A percentile compares a stretch with the other conserved stretches of the same genome.
phyloP scores from a whole-genome alignment of 2,888 invertebrate species.

The Caradrina kadenii region DNA sequence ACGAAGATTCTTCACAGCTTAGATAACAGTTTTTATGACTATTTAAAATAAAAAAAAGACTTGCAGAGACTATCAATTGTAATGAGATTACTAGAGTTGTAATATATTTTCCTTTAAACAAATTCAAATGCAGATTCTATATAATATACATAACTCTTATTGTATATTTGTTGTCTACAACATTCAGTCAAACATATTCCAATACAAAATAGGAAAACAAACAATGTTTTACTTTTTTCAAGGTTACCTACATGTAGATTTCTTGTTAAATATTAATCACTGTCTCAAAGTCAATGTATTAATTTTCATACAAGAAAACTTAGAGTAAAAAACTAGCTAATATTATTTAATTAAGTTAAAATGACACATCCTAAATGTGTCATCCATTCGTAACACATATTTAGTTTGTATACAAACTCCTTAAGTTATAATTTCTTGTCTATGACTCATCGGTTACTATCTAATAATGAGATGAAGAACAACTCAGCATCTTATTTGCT shows the following conservation, averaged over 20 bases:
- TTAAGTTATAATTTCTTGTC: not conserved
- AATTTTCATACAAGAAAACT: conserved; percentile 7
- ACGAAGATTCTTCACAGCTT: conserved; percentile 14
- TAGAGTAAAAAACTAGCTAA: not conserved
- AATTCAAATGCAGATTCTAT: not conserved
- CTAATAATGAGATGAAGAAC: conserved; percentile 10
- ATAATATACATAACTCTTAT: not conserved
- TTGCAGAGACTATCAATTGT: not conserved
- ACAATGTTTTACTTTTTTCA: not conserved
- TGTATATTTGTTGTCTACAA: not conserved
- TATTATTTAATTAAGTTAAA: not conserved
- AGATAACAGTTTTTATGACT: conserved; percentile 35
- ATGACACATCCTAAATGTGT: conserved; percentile 26
- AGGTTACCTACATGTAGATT: conserved; percentile 5
- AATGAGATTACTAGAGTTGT: not conserved
- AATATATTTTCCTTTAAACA: not conserved
- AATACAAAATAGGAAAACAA: not conserved
- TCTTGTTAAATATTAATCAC: not conserved
- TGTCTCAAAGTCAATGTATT: not conserved
- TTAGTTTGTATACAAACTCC: conserved; percentile 1
- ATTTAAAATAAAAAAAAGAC: conserved; percentile 3
- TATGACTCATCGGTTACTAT: conserved; percentile 43
- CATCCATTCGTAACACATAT: conserved; percentile 13
- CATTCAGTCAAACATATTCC: not conserved
- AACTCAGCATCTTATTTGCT: not conserved